These are phyloP conservation scores for Hippoglossus hippoglossus DNA, from an alignment of 2,797 vertebrate species.

Conservation along the genomic window DNA sequence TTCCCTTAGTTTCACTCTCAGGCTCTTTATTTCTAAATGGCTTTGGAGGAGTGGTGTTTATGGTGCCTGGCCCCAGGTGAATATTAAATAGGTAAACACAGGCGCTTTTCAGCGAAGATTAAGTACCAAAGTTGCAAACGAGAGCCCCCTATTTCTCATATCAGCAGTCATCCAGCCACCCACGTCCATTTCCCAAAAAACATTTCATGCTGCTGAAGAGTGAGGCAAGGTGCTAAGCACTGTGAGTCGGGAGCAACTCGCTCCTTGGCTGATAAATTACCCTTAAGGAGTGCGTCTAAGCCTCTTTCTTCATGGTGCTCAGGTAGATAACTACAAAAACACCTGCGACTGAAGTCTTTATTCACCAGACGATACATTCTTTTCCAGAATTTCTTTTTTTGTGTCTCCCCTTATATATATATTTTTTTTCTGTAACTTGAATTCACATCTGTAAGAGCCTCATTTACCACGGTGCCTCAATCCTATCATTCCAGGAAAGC, in stretches of 20 bases:
- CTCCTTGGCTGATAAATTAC: slow-evolving; percentile 46
- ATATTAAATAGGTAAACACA: slow-evolving; percentile 60
- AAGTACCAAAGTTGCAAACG: slow-evolving; percentile 39
- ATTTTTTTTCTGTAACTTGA: not conserved
- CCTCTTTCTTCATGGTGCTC: slow-evolving; percentile 11
- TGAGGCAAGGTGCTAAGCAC: slow-evolving; percentile 15
- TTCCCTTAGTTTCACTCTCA: slow-evolving; percentile 36
- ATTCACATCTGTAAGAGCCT: not conserved
- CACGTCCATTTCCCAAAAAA: slow-evolving; percentile 41
- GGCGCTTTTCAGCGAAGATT: slow-evolving; percentile 40
- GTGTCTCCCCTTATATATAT: not conserved
- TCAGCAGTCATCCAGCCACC: slow-evolving; percentile 45
- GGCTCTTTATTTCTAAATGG: slow-evolving; percentile 46
- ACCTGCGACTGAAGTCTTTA: slow-evolving; percentile 3
- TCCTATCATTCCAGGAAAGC: not conserved
- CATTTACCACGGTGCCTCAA: not conserved
- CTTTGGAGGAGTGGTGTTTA: slow-evolving; percentile 32
- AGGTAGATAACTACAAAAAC: slow-evolving; percentile 21
- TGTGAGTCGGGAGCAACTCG: not conserved
- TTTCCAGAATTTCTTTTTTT: not conserved
- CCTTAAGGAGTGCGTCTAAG: slow-evolving; percentile 17
- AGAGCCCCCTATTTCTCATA: slow-evolving; percentile 42
- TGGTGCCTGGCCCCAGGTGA: slow-evolving; percentile 44
- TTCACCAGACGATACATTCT: not conserved
- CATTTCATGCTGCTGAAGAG: slow-evolving; percentile 36